Conservation (phyloP, 2,797 vertebrate genomes). For the Micrastur ruficollis region DNA sequence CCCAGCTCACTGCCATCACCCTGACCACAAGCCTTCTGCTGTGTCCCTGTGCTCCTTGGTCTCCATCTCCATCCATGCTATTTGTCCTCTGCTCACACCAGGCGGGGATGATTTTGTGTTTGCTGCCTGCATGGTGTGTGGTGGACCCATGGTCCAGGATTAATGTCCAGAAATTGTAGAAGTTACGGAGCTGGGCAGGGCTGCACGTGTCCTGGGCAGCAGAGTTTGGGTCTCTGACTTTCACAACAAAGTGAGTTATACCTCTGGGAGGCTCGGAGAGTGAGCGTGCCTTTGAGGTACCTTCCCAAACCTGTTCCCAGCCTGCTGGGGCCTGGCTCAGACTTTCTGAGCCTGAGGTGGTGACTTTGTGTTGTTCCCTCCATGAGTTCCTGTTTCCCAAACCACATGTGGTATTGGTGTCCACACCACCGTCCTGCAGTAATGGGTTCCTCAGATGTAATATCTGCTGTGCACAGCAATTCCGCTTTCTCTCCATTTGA, state of each 20-base stretch:
- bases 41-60: neutral
- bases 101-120: neutral
- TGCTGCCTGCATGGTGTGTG: accelerated
- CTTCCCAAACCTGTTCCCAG: neutral
- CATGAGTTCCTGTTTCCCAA: neutral
- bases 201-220: accelerated
- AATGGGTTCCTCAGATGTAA: neutral
- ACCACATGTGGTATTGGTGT: accelerated
- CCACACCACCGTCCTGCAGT: neutral
- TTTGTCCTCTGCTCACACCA: neutral
- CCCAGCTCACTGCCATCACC: neutral
- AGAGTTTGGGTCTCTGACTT: neutral
- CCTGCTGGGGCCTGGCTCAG: neutral
- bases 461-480: neutral
- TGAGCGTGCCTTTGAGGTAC: neutral
- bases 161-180: neutral
- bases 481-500: neutral
- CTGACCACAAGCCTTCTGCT: neutral
- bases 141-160: too few species aligned
- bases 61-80: neutral
- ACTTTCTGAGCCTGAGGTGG: neutral
- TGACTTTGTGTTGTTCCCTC: neutral
- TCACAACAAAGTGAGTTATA: neutral
- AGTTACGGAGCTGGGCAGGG: neutral
- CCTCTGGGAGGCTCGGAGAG: neutral